These are phyloP conservation scores for Vesta saturnalis DNA, from an alignment of 2,888 invertebrate genomes.

Conservation along the genomic window DNA sequence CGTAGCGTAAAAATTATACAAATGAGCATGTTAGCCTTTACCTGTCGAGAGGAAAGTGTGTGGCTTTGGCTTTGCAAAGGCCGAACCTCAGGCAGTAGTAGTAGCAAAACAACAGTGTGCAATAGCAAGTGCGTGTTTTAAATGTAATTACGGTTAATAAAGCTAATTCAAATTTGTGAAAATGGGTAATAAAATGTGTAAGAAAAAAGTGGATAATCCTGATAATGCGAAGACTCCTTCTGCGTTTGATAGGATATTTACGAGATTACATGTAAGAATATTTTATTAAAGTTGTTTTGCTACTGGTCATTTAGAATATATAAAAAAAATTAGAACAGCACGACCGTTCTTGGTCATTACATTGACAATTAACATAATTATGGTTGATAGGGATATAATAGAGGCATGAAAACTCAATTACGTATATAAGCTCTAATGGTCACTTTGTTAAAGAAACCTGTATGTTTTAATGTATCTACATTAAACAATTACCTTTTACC, in stretches of 20 bases:
- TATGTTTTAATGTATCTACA: too few species aligned
- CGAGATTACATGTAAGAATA: conserved; percentile 58
- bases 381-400: background rate
- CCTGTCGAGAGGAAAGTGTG: conserved; percentile 33
- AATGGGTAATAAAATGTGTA: conserved; percentile 60
- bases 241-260: conserved; percentile 57
- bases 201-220: conserved; percentile 53
- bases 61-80: conserved; percentile 19
- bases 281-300: background rate
- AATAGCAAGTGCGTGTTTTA: conserved; percentile 30
- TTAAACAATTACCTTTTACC: background rate
- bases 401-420: conserved; percentile 9
- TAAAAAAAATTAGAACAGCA: background rate
- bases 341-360: background rate
- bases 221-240: conserved; percentile 52
- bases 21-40: conserved; percentile 35
- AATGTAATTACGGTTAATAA: conserved; percentile 17
- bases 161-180: conserved; percentile 11
- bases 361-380: background rate
- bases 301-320: background rate
- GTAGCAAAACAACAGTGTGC: conserved; percentile 33
- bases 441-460: background rate
- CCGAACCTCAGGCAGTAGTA: conserved; percentile 27
- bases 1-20: conserved; percentile 32
- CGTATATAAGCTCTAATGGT: background rate